Evolutionary conservation across 2,113 vertebrate species (phyloP).

Genomic region (Corythornis cristatus): DNA sequence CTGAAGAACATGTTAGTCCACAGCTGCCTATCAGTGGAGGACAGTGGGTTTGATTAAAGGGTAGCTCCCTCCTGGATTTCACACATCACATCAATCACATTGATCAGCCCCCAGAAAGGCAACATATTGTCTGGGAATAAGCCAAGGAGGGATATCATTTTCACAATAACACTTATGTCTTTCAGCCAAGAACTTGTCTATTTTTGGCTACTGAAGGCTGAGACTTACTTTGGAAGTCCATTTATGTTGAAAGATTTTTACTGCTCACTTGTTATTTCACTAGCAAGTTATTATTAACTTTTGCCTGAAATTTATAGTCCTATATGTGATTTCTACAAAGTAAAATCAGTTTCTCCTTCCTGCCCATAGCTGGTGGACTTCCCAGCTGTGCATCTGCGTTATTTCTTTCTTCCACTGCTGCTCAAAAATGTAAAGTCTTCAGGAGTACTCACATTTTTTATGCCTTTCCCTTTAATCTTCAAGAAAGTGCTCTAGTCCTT

Average conservation of each 20-base stretch:
- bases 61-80: constrained; percentile 82
- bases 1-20: constrained; percentile 78
- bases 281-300: constrained; percentile 25
- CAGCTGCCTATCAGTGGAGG: constrained; percentile 82
- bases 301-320: neutral
- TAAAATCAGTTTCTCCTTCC: neutral
- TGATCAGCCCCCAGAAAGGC: constrained; percentile 92
- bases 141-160: constrained; percentile 89
- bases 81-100: constrained; percentile 90
- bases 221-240: constrained; percentile 53
- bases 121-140: constrained; percentile 92
- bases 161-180: constrained; percentile 82
- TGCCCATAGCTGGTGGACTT: neutral
- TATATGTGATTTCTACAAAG: neutral
- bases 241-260: constrained; percentile 23
- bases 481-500: neutral
- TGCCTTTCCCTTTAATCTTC: neutral
- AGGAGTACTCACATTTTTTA: neutral
- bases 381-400: neutral
- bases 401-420: neutral
- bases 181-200: constrained; percentile 80
- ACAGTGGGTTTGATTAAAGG: constrained; percentile 87
- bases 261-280: constrained; percentile 14
- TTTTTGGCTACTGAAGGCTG: constrained; percentile 74
- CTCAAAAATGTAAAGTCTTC: neutral